Percentiles rank a stretch among this genome's conserved stretches.
Evolutionary conservation across 1,140 invertebrate species (phyloP).

Genomic region (Sminthurides bifidus): DNA sequence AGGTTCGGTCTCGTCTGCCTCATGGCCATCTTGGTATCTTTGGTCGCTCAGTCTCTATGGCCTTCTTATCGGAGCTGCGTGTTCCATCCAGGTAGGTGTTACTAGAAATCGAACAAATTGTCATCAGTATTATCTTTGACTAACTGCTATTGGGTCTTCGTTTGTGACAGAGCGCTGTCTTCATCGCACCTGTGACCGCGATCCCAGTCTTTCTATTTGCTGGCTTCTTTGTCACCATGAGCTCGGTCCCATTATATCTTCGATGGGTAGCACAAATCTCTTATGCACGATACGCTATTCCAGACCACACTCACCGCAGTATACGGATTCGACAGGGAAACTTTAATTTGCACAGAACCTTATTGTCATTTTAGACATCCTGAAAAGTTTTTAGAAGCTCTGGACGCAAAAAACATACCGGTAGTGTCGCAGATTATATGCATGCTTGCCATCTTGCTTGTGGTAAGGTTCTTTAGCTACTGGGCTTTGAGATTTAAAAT

Average conservation of each 20-base stretch:
- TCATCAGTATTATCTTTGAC: too few species aligned
- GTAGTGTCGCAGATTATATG: constrained; percentile 45
- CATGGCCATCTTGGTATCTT: constrained; percentile 72
- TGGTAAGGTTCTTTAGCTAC: constrained; percentile 63
- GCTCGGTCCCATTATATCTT: neutral
- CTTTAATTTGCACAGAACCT: constrained; percentile 59
- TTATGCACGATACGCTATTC: constrained; percentile 81
- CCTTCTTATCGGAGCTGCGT: constrained; percentile 77
- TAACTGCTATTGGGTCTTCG: too few species aligned
- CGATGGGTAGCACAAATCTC: constrained; percentile 47
- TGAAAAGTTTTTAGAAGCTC: constrained; percentile 67
- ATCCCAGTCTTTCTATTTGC: neutral
- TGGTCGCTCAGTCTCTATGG: constrained; percentile 86
- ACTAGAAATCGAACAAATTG: too few species aligned
- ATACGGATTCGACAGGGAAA: constrained; percentile 69
- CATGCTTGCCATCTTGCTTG: constrained; percentile 41
- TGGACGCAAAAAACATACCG: constrained; percentile 67
- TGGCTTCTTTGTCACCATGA: neutral
- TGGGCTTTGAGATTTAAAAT: neutral
- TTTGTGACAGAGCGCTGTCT: neutral
- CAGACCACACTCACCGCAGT: constrained; percentile 79
- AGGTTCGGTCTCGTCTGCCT: constrained; percentile 76
- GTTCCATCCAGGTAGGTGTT: constrained; percentile 56
- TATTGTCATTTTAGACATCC: constrained; percentile 78
- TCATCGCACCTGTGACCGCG: neutral